Evolutionary conservation across 2,888 invertebrate genomes (phyloP), one percentile per base, ranked within the genome.

Genomic region (Cerceris rybyensis): DNA sequence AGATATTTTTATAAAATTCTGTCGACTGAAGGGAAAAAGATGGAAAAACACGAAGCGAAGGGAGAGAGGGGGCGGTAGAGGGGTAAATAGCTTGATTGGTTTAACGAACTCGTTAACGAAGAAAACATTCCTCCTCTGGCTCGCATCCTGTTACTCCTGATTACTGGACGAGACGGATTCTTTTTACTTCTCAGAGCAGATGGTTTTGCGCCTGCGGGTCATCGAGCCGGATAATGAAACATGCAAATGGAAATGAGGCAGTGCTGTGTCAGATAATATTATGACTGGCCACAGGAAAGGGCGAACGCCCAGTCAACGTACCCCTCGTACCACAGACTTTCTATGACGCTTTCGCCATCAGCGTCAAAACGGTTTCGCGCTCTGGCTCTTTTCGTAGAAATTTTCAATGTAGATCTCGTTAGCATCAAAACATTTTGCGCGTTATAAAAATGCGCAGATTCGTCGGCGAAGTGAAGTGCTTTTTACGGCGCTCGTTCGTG

Each of bases 261-360:
- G 79, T 88, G 87, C 84, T 88, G 81, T 86, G 88, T 88, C 85
- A 87, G 85, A 91, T 89, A 90, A 91, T 90, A 90, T 90, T 91
- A 88, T 90, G 87, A 85, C 86, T 89, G 84, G 82, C 85, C 84
- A 81, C 81, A 76, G 81, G 74, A 81, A 85, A 80, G 80, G 81
- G 79, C 76, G 78, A 78, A 68, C 74, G 76, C 61, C 68, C 78
- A 70, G 78, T 73, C 81, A 80, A 77, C 78, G 74, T 76, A 71
- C 54, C 70, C 64, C 28, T 28, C 28, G 28, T 4, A 4, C 28
- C 54, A 69, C 69, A 70, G 75, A 74, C 83, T 86, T 87, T 82
- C 82, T 58, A 65, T 61, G 67, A 72, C 75, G 82, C 80, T 80
- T 74, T 75, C 60, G 74, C 69, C 84, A 73, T 76, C 68, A 67